Conservation (phyloP, 2,113 vertebrate genomes). For the Cnemophilus loriae region DNA sequence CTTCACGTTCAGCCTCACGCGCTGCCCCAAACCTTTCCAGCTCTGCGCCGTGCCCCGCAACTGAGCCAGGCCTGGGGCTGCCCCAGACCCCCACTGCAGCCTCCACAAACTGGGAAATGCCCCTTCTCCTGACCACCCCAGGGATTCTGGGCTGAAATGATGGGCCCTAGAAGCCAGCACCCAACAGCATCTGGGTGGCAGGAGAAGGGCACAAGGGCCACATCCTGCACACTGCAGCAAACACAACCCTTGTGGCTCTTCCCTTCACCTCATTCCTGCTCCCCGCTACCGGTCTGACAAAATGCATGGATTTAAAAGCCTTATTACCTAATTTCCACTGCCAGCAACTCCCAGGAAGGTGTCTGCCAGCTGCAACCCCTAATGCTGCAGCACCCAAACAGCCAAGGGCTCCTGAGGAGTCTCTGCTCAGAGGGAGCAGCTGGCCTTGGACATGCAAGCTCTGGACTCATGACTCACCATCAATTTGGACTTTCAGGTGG, state of each 20-base stretch:
- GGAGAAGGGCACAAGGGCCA: not conserved
- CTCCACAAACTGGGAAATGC: accelerated
- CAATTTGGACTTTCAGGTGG: not conserved
- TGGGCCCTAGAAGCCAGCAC: no score
- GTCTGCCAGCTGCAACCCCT: not conserved
- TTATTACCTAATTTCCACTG: not conserved
- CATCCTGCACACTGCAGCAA: not conserved
- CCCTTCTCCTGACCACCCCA: accelerated
- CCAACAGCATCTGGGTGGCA: accelerated
- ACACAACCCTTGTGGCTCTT: not conserved
- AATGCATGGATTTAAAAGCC: not conserved
- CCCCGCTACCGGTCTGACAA: not conserved
- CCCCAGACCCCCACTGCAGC: accelerated
- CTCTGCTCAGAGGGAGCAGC: not conserved
- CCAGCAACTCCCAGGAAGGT: not conserved
- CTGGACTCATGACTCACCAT: not conserved
- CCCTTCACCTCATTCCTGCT: not conserved
- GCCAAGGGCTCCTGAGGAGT: not conserved
- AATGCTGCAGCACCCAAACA: not conserved
- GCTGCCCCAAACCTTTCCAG: constrained; percentile 72
- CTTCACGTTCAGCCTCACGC: constrained; percentile 69
- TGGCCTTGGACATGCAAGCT: not conserved
- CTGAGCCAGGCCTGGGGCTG: not conserved
- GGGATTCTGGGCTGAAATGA: not conserved
- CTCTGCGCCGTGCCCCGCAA: constrained; percentile 42